Percentiles rank a stretch among this genome's conserved stretches.
Evolutionary conservation across 2,888 invertebrate species (phyloP).

Genomic region (Andrena trimmerana): DNA sequence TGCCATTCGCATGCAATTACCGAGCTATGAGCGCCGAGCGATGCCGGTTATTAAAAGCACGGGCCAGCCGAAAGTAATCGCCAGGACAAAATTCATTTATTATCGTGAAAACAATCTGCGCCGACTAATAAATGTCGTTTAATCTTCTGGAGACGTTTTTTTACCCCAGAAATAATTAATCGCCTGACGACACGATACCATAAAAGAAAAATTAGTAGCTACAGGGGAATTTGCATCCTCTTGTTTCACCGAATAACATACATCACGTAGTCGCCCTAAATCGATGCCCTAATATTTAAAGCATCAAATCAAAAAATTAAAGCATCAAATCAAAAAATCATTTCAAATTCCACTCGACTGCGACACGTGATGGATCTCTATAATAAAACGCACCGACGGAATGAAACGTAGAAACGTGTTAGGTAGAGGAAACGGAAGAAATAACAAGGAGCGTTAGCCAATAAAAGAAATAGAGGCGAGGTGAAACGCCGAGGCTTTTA

Average conservation of each 20-base stretch:
- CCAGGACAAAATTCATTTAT: slow-evolving; percentile 57
- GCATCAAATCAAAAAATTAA: neutral
- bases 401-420: neutral
- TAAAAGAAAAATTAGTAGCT: neutral
- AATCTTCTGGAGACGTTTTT: neutral
- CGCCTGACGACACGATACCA: neutral
- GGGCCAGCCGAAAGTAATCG: slow-evolving; percentile 53
- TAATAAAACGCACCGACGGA: neutral
- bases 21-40: slow-evolving; percentile 48
- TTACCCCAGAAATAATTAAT: slow-evolving; percentile 10
- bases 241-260: neutral
- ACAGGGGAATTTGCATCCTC: neutral
- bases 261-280: neutral
- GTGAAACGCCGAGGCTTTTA: slow-evolving; percentile 47
- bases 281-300: neutral
- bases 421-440: neutral
- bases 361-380: neutral
- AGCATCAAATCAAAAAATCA: neutral
- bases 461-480: slow-evolving; percentile 13
- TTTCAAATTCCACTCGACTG: neutral
- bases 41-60: slow-evolving; percentile 62
- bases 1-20: slow-evolving; percentile 72
- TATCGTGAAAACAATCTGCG: slow-evolving; percentile 52
- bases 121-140: slow-evolving; percentile 4
- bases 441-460: neutral